Conservation (phyloP, 2,113 vertebrate genomes). For the Rhea americana region DNA sequence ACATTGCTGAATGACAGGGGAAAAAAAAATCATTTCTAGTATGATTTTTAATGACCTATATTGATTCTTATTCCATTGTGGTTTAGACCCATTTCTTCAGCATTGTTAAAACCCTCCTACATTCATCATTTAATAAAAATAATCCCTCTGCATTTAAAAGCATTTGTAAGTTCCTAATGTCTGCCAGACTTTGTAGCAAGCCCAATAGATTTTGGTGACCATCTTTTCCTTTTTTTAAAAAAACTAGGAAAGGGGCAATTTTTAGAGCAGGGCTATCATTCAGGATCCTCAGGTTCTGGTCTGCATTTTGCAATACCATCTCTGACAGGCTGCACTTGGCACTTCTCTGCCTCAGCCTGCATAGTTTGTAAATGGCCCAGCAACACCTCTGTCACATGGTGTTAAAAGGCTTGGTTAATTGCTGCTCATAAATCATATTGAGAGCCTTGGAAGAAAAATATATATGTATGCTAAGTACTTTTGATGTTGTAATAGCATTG, state of each 20-base stretch:
- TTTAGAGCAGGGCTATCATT: not conserved
- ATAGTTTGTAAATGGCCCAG: slow-evolving; percentile 31
- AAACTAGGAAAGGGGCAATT: not conserved
- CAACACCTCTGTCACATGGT: slow-evolving; percentile 37
- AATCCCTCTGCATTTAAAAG: slow-evolving; percentile 1
- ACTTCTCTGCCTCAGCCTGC: slow-evolving; percentile 58
- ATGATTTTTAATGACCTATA: not conserved
- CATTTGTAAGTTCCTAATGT: not conserved
- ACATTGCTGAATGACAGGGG: not conserved
- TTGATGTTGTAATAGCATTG: slow-evolving; percentile 20
- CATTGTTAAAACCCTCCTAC: not conserved
- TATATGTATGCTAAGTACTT: slow-evolving; percentile 60
- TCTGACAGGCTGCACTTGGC: not conserved
- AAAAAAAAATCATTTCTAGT: not conserved
- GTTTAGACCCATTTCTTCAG: slow-evolving; percentile 20
- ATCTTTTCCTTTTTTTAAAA: not conserved
- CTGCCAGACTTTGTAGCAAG: not conserved
- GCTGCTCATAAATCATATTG: slow-evolving; percentile 61
- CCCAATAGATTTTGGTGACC: slow-evolving; percentile 2
- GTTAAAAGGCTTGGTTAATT: slow-evolving; percentile 51
- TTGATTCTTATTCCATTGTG: not conserved
- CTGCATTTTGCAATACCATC: not conserved
- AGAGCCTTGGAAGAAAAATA: slow-evolving; percentile 33
- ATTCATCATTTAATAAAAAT: slow-evolving; percentile 4
- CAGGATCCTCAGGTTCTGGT: slow-evolving; percentile 37